phyloP scores from a whole-genome alignment of 2,888 invertebrate genomes.

The Apodemia mormo region DNA sequence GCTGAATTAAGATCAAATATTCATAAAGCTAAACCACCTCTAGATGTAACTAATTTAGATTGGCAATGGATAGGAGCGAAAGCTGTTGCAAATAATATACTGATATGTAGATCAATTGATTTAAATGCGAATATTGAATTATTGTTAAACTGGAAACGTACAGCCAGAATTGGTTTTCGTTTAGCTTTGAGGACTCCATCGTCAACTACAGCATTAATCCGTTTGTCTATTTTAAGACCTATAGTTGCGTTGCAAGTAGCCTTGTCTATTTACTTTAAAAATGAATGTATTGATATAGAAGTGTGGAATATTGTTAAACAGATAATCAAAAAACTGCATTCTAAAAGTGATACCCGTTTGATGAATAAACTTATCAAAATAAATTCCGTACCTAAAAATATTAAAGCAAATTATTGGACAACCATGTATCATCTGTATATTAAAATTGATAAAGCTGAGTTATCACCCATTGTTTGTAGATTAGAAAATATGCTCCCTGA shows the following conservation, averaged over 20 bases:
- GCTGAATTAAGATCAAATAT: conserved; percentile 48
- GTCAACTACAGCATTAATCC: conserved; percentile 39
- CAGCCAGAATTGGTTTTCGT: conserved; percentile 46
- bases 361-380: conserved; percentile 32
- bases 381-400: conserved; percentile 41
- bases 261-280: conserved; percentile 40
- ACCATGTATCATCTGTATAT: conserved; percentile 43
- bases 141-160: conserved; percentile 46
- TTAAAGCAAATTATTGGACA: conserved; percentile 50
- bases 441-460: conserved; percentile 34
- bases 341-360: conserved; percentile 28
- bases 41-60: conserved; percentile 45
- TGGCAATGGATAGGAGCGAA: conserved; percentile 53
- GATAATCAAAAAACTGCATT: conserved; percentile 42
- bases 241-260: conserved; percentile 46
- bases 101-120: conserved; percentile 43
- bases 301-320: conserved; percentile 54
- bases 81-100: conserved; percentile 49
- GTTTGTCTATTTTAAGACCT: conserved; percentile 45
- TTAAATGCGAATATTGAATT: conserved; percentile 40
- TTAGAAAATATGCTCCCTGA: conserved; percentile 44
- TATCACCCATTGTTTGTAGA: conserved; percentile 41
- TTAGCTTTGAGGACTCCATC: conserved; percentile 44
- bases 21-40: conserved; percentile 47
- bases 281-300: conserved; percentile 37